Conservation (phyloP, 1,140 invertebrate genomes). For the Protaetia brevitarsis region DNA sequence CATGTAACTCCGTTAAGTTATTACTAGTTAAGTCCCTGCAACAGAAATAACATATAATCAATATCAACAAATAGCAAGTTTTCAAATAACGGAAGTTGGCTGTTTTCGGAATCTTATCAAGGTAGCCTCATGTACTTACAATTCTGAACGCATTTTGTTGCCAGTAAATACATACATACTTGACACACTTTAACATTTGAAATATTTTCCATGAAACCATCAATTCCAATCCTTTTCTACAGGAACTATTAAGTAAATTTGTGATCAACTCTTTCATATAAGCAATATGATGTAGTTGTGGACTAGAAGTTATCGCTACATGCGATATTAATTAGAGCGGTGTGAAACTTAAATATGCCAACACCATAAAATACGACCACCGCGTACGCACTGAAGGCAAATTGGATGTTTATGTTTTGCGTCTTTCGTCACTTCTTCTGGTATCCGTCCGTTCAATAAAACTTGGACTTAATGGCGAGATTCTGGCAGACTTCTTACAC, state of each 20-base stretch:
- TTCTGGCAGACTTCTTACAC: neutral
- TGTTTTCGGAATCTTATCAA: too few species aligned
- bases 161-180: too few species aligned
- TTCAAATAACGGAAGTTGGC: too few species aligned
- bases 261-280: too few species aligned
- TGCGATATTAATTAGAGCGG: neutral
- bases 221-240: too few species aligned
- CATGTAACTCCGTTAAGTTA: constrained; percentile 8
- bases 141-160: too few species aligned
- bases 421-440: neutral
- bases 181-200: too few species aligned
- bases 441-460: neutral
- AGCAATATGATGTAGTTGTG: too few species aligned
- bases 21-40: constrained; percentile 11
- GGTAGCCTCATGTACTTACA: too few species aligned
- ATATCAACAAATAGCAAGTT: too few species aligned
- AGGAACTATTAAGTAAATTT: too few species aligned
- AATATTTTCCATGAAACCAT: too few species aligned
- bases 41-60: neutral
- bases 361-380: neutral
- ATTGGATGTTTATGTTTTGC: neutral
- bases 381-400: neutral
- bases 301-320: neutral
- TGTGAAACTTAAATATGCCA: neutral
- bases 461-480: neutral